A percentile compares a stretch with the other conserved stretches of the same genome.
phyloP scores from a whole-genome alignment of 92 coral and sea anemone species.

The Metridium senile region DNA sequence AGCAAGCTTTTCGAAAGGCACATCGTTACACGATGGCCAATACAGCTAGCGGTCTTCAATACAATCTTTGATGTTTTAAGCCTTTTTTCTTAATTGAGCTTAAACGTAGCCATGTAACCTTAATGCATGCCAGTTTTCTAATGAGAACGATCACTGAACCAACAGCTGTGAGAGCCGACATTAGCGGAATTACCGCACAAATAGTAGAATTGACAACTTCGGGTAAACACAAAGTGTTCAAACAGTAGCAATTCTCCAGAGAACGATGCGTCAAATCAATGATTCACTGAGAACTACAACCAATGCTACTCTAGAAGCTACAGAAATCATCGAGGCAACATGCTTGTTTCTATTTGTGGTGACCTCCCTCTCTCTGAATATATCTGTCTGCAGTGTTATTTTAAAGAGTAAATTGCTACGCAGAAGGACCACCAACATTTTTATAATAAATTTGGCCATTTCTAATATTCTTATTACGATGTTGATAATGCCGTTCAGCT shows the following conservation, averaged over 20 bases:
- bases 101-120: neutral
- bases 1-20: no score
- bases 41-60: neutral
- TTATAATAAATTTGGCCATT: conserved; percentile 80
- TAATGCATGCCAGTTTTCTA: conserved; percentile 25
- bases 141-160: conserved; percentile 10
- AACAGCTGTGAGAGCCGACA: conserved; percentile 26
- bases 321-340: conserved; percentile 43
- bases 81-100: conserved; percentile 5
- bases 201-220: neutral
- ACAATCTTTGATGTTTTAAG: conserved; percentile 1
- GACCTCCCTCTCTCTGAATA: conserved; percentile 63
- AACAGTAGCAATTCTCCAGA: neutral
- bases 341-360: conserved; percentile 55
- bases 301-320: conserved; percentile 3
- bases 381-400: conserved; percentile 67
- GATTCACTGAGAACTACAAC: neutral
- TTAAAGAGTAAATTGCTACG: conserved; percentile 64
- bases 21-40: neutral
- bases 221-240: neutral
- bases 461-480: conserved; percentile 77
- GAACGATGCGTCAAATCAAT: neutral
- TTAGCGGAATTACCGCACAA: neutral
- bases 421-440: conserved; percentile 74
- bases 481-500: conserved; percentile 78